phyloP scores from a whole-genome alignment of 1,140 invertebrate species.

The Zaprionus capensis region DNA sequence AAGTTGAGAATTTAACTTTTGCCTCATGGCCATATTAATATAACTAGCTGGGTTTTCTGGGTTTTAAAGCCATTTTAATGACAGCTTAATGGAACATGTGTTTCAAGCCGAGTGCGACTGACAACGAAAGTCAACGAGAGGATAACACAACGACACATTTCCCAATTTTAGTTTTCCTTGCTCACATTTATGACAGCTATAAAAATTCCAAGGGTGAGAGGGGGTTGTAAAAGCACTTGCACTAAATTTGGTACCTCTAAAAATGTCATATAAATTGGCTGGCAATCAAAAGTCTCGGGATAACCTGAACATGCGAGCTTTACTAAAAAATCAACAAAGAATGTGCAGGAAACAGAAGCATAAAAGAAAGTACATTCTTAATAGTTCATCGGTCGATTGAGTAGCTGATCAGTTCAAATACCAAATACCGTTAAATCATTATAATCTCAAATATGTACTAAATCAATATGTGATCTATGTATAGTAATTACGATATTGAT shows the following conservation, averaged over 20 bases:
- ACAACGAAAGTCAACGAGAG: background rate
- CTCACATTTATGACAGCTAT: conserved; percentile 6
- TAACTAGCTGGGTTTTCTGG: conserved; percentile 9
- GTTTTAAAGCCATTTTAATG: conserved; percentile 32
- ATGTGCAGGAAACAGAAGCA: background rate
- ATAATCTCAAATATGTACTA: too few relatives aligned
- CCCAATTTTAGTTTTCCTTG: conserved; percentile 14
- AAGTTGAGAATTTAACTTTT: conserved; percentile 31
- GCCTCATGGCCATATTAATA: conserved; percentile 3
- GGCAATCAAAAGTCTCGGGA: background rate
- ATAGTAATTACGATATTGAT: background rate
- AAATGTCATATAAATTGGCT: background rate
- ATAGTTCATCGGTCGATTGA: background rate
- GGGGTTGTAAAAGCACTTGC: background rate
- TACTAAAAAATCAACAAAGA: background rate
- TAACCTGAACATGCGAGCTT: background rate
- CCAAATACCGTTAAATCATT: too few relatives aligned
- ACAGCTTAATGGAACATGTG: conserved; percentile 31
- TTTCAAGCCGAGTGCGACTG: background rate
- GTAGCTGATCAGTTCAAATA: background rate
- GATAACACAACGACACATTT: conserved; percentile 1
- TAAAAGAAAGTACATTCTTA: background rate
- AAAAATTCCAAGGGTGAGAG: background rate
- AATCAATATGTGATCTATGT: background rate
- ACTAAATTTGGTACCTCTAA: background rate